Percentiles rank a stretch among this genome's conserved stretches.
phyloP scores from a whole-genome alignment of 2,888 invertebrate species.

The Xanthia togata region DNA sequence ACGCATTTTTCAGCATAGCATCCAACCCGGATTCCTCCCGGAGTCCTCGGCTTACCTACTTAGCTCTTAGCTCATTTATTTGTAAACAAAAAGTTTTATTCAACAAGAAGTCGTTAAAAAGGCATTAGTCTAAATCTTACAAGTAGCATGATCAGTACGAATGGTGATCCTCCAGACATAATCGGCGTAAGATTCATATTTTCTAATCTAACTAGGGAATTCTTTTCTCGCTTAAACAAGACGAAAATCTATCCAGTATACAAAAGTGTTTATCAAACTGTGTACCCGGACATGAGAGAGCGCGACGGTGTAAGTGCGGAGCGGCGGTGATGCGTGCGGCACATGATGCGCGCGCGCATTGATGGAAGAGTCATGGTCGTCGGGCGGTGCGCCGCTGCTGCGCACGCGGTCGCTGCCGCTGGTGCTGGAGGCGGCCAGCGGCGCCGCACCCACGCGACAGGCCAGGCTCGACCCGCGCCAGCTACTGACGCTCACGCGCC shows the following conservation, averaged over 20 bases:
- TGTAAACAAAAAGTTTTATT: too few species aligned
- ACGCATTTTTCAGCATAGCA: slow-evolving; percentile 55
- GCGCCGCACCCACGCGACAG: slow-evolving; percentile 85
- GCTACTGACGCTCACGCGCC: slow-evolving; percentile 93
- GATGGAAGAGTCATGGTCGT: slow-evolving; percentile 91
- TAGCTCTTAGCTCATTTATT: neutral
- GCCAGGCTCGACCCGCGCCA: slow-evolving; percentile 89
- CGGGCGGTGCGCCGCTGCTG: slow-evolving; percentile 91
- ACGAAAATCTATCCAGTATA: neutral
- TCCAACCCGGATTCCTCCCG: slow-evolving; percentile 26
- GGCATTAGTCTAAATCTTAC: neutral
- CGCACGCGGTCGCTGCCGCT: slow-evolving; percentile 93
- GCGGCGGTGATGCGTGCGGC: slow-evolving; percentile 84
- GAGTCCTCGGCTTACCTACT: neutral
- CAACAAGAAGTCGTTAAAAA: neutral
- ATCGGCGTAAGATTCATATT: neutral
- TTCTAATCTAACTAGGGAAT: neutral
- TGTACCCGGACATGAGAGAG: slow-evolving; percentile 82
- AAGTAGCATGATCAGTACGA: neutral
- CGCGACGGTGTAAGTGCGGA: slow-evolving; percentile 75
- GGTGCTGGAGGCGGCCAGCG: slow-evolving; percentile 89
- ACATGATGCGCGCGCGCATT: slow-evolving; percentile 88
- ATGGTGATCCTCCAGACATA: slow-evolving; percentile 61
- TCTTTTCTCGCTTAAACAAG: neutral
- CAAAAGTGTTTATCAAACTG: slow-evolving; percentile 60